Evolutionary conservation across 2,888 invertebrate species (phyloP), one percentile per base, ranked within the genome.

Genomic region (Lycocerus yunnanus): DNA sequence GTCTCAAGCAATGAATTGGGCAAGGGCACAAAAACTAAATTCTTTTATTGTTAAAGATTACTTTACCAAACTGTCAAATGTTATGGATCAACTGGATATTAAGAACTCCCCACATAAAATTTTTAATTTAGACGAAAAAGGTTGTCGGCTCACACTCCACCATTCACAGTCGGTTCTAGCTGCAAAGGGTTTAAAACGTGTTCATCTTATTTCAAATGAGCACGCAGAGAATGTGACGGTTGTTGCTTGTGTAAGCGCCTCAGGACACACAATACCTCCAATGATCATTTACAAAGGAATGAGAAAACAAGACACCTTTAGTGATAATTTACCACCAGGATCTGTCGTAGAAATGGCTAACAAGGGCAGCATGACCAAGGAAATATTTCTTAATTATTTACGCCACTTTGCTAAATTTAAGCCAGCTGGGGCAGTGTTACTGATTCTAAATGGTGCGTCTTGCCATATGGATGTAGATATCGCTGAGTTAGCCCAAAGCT

Each of bases 1-100:
- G 73, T 78, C 81, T n/a, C 82, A 83, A 69, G 72, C 68, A 16
- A 72, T 83, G 77, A 83, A 83, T 71, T 76, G 78, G 20, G 81
- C 79, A 4, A 71, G 82, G 58, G 80, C 80, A 14, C 81, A 81
- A 78, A 83, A 78, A 43, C 24, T 77, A 10, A 80, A 79, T 21
- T 77, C 74, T 71, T 60, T 73, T 60, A 80, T 82, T 60, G 82
- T 82, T 3, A 68, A 69, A 16, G 78, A 82, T 63, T 71, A 82
- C 71, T 83, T 83, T 72, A 8, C 66, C 9, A 79, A 81, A 68
- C 65, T 82, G 13, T 61, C 77, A 73, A 24, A 76, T 71, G 61
- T 79, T 14, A 79, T 43, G 18, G 18, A 18, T 18, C 18, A 18
- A 18, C 18, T 18, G 18, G 18, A 18, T 18, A 4, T 18, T 18